Base-by-base conservation (phyloP, 2,797 vertebrate species). In the Acipenser ruthenus region DNA sequence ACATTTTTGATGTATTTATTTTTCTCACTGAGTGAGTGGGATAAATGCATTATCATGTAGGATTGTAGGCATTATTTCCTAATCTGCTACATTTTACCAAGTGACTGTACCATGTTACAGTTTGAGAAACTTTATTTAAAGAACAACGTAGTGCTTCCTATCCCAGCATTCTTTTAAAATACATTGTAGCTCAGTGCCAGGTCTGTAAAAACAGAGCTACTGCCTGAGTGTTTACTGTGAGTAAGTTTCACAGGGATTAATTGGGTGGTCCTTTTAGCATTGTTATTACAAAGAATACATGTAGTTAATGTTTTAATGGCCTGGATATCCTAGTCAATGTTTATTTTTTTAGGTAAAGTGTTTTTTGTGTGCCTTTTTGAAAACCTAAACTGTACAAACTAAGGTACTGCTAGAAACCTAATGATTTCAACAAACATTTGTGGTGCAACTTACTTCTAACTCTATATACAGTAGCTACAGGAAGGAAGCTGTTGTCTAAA, bases 121-220 rank as follows among this genome's bases (percentile, higher is more conserved):
- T 48, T 11, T 48, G 8, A 61, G 64, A 69, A 48, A 7, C 18
- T 71, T 75, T 71, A 65, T 67, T 73, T 74, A 62, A 71, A 55
- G 15, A 70, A 12, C 55, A 69, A 66, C 50, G 64, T 71, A 65
- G 1, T 62, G 49, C 61, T 69, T 74, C 68, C 52, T 65, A 1
- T 63, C 37, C 23, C n/a, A 60, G 61, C 12, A 10, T 65, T 50
- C 68, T 68, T 50, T 70, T 67, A 67, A 65, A 67, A 51, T 67
- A 47, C 0, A 0, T 65, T 67, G 1, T 50, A 61, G 66, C 50
- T 68, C 51, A 64, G 7, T 60, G 63, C 11, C 12, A 8, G 65
- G 6, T 0, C 63, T 67, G 50, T 66, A 64, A 23, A 65, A 73
- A 63, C 63, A 60, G 69, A 15, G 56, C 63, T 73, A 2, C 70